phyloP scores from a whole-genome alignment of 2,113 vertebrate species.

The Silurus meridionalis region DNA sequence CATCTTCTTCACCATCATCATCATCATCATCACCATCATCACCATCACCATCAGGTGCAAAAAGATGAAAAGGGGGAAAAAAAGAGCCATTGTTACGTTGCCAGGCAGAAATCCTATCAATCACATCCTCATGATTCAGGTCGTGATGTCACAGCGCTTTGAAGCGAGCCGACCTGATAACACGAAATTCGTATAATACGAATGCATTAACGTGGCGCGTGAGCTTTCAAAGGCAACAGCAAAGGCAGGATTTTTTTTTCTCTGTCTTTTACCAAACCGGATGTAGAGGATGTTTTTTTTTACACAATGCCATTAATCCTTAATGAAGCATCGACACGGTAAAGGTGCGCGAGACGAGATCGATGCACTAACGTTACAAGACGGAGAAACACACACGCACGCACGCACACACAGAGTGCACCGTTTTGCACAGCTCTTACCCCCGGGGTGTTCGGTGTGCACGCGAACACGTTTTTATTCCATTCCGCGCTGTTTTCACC shows the following conservation, averaged over 20 bases:
- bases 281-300: neutral
- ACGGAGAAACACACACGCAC: neutral
- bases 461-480: conserved; percentile 12
- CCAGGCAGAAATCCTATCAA: conserved; percentile 34
- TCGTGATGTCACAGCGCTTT: conserved; percentile 26
- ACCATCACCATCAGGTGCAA: conserved; percentile 12
- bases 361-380: conserved; percentile 2
- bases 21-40: neutral
- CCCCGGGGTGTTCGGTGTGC: conserved; percentile 3
- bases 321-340: neutral
- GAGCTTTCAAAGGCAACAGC: neutral
- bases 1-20: neutral
- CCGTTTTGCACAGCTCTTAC: conserved; percentile 17
- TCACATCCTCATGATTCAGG: conserved; percentile 16
- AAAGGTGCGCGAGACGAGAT: conserved; percentile 15
- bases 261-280: neutral
- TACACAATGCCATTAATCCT: neutral
- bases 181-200: neutral
- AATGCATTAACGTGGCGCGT: neutral
- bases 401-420: neutral
- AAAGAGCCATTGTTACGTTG: conserved; percentile 4
- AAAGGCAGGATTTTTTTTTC: neutral
- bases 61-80: neutral
- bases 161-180: conserved; percentile 25
- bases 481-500: conserved; percentile 21